A percentile compares a stretch with the other conserved stretches of the same genome.
phyloP scores from a whole-genome alignment of 2,113 vertebrate species.

The Taurulus bubalis region DNA sequence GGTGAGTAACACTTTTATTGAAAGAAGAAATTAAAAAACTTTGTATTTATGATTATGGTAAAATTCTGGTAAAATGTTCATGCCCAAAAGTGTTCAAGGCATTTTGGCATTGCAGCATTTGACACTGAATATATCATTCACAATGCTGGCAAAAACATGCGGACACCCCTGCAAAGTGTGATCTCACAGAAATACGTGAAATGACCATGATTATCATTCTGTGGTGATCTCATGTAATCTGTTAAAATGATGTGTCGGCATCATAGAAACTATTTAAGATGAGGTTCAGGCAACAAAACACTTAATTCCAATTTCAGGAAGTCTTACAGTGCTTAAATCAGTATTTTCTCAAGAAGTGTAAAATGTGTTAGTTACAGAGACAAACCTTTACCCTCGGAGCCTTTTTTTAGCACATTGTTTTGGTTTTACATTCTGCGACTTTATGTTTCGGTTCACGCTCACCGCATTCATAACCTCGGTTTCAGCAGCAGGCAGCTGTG shows the following conservation, averaged over 20 bases:
- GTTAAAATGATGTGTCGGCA: too few species aligned
- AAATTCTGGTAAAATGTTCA: background rate
- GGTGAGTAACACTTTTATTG: background rate
- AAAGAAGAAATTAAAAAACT: background rate
- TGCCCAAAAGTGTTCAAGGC: background rate
- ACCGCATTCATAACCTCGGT: background rate
- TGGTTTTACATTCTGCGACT: constrained; percentile 12
- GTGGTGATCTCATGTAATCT: too few species aligned
- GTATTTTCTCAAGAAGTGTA: background rate
- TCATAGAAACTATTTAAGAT: too few species aligned
- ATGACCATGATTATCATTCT: too few species aligned
- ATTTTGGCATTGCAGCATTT: background rate
- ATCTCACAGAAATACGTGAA: too few species aligned
- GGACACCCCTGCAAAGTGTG: too few species aligned
- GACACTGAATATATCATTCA: background rate
- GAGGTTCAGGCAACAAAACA: too few species aligned
- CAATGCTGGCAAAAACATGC: background rate
- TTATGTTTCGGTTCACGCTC: background rate
- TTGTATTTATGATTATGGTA: background rate
- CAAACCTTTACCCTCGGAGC: background rate
- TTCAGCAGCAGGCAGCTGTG: constrained; percentile 6
- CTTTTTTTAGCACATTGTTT: constrained; percentile 22
- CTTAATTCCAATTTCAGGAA: background rate
- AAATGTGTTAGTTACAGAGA: background rate
- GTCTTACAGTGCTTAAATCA: background rate